Conservation (phyloP, 1,140 invertebrate genomes). For the Drosophila cardini region DNA sequence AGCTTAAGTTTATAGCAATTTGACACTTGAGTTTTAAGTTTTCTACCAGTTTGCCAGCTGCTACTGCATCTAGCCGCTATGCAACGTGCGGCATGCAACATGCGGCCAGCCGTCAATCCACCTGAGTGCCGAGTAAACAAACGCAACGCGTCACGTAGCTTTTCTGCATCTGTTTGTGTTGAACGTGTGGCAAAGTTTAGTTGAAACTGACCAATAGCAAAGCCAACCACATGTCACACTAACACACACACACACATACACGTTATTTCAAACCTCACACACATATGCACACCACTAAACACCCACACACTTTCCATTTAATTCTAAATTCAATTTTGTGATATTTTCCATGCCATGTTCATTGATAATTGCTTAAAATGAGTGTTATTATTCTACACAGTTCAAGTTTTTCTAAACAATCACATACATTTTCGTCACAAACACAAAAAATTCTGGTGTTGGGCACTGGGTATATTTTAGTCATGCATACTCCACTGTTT, state of each 20-base stretch:
- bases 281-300: background rate
- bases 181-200: constrained; percentile 16
- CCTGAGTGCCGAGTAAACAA: constrained; percentile 52
- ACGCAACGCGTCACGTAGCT: constrained; percentile 18
- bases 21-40: constrained; percentile 66
- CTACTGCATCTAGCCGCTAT: background rate
- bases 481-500: background rate
- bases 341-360: background rate
- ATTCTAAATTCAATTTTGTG: background rate
- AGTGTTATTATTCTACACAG: background rate
- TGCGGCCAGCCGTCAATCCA: constrained; percentile 21
- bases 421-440: too few species aligned
- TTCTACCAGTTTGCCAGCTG: background rate
- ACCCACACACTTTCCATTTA: background rate
- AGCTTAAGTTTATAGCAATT: constrained; percentile 53
- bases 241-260: constrained; percentile 17
- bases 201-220: constrained; percentile 48
- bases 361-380: background rate
- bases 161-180: constrained; percentile 39
- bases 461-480: background rate
- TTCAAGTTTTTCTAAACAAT: too few species aligned
- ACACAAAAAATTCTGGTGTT: background rate
- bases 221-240: constrained; percentile 60
- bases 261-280: constrained; percentile 16
- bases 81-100: background rate